These are phyloP conservation scores for Eremophila alpestris DNA, from an alignment of 2,797 vertebrate species.

Conservation along the genomic window DNA sequence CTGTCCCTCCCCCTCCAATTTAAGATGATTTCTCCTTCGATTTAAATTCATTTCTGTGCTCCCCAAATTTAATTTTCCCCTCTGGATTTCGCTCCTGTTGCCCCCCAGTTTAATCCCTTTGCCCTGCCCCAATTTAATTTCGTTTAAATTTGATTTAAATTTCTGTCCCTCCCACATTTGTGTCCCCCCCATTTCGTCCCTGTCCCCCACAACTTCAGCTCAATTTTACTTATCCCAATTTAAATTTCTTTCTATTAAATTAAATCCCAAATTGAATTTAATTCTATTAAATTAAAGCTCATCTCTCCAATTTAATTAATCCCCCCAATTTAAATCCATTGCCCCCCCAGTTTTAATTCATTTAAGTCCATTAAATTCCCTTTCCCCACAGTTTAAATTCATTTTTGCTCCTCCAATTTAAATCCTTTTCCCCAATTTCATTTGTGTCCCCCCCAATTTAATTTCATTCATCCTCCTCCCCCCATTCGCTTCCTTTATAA, in stretches of 20 bases:
- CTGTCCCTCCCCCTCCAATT: background rate
- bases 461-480: no score
- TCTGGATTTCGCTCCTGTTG: background rate
- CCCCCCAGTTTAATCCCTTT: background rate
- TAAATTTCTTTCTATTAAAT: no score
- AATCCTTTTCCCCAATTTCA: background rate
- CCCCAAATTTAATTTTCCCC: background rate
- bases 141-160: background rate
- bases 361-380: no score
- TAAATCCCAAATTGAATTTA: background rate
- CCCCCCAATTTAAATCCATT: no score
- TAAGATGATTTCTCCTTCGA: background rate
- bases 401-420: no score
- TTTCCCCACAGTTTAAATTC: no score
- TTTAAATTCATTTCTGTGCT: background rate
- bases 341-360: no score
- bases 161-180: no score
- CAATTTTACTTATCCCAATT: background rate
- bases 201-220: background rate
- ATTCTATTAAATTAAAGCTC: no score
- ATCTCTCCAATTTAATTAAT: no score
- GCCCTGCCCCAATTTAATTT: background rate
- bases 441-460: background rate
- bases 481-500: background rate
- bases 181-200: background rate